A percentile compares a stretch with the other conserved stretches of the same genome.
Conservation (phyloP, 2,888 invertebrate genomes). For the Diplolepis rosae region DNA sequence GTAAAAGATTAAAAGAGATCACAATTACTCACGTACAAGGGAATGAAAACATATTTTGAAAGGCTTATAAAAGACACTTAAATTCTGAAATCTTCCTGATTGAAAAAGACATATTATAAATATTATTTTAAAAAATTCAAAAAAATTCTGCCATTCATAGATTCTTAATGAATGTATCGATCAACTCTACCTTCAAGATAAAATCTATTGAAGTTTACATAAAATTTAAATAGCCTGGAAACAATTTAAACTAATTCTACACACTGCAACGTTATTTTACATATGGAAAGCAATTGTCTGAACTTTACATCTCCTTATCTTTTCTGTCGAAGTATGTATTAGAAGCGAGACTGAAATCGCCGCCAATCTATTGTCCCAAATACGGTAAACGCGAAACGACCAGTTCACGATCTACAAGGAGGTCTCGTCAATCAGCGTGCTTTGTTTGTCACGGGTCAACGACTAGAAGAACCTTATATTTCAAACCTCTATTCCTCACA, state of each 20-base stretch:
- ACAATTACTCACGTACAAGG: no score
- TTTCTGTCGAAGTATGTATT: conserved; percentile 25
- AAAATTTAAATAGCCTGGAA: conserved; percentile 8
- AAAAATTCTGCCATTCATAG: neutral
- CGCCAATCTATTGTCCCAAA: conserved; percentile 30
- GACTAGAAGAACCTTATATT: conserved; percentile 23
- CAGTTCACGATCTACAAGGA: conserved; percentile 28
- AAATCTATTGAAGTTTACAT: neutral
- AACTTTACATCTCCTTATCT: conserved; percentile 19
- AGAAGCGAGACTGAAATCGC: conserved; percentile 27
- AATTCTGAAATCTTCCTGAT: no score
- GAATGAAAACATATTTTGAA: no score
- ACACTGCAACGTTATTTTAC: conserved; percentile 7
- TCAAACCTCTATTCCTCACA: neutral
- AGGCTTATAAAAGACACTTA: no score
- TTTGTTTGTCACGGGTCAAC: conserved; percentile 24
- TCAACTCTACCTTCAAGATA: neutral
- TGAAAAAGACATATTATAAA: neutral
- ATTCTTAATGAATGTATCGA: neutral
- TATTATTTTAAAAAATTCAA: neutral
- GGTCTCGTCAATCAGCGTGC: conserved; percentile 14
- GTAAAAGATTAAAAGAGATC: no score
- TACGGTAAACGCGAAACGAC: conserved; percentile 30
- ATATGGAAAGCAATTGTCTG: conserved; percentile 17
- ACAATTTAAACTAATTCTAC: conserved; percentile 6